Evolutionary conservation across 2,888 invertebrate species (phyloP).

Genomic region (Volucella zonaria): DNA sequence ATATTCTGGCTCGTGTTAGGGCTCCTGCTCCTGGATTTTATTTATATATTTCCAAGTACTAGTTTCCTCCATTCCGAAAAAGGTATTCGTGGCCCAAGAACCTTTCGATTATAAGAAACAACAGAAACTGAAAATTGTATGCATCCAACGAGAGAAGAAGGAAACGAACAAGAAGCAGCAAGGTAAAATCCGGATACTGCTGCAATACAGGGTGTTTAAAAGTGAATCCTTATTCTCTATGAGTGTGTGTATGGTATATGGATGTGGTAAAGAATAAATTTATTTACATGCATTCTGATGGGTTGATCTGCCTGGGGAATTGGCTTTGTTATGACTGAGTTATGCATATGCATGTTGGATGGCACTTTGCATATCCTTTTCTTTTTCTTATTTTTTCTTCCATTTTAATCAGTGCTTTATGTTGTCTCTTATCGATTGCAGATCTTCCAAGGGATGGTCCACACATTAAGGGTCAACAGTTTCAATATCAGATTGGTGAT

Average conservation of each 20-base stretch:
- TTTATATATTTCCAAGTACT: not conserved
- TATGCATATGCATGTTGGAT: not conserved
- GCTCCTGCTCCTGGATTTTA: not conserved
- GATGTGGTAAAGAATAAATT: not conserved
- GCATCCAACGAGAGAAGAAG: not conserved
- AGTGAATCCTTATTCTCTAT: not conserved
- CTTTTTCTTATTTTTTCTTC: not conserved
- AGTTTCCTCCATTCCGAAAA: not conserved
- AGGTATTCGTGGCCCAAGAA: not conserved
- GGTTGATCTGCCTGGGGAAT: not conserved
- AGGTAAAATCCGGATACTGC: slow-evolving; percentile 23
- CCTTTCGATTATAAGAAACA: slow-evolving; percentile 35
- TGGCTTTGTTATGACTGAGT: not conserved
- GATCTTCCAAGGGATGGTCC: slow-evolving; percentile 89
- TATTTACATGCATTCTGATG: slow-evolving; percentile 15
- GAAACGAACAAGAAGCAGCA: not conserved
- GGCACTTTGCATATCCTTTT: not conserved
- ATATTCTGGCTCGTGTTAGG: slow-evolving; percentile 6
- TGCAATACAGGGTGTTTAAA: slow-evolving; percentile 31
- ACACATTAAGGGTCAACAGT: slow-evolving; percentile 88
- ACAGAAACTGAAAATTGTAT: slow-evolving; percentile 15
- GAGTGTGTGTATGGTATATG: not conserved
- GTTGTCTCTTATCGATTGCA: slow-evolving; percentile 77
- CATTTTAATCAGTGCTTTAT: slow-evolving; percentile 19
- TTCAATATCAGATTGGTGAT: slow-evolving; percentile 89